Evolutionary conservation across 92 coral and sea anemone species (phyloP).

Genomic region (Galaxea fascicularis): DNA sequence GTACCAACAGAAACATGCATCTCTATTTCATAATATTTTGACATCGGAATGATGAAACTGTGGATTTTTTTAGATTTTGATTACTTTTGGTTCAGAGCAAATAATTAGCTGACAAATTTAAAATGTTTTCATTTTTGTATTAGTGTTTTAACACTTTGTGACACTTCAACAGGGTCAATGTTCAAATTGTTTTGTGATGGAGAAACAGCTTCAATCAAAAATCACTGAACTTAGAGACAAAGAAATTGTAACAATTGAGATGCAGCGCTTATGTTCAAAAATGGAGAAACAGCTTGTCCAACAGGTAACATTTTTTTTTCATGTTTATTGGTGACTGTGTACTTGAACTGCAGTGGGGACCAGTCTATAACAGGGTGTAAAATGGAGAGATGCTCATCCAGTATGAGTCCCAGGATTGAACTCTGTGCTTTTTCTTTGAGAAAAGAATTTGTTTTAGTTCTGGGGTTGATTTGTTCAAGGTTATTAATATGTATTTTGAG

Average conservation of each 20-base stretch:
- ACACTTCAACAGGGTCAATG: constrained; percentile 66
- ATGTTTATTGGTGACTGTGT: neutral
- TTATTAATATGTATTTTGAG: no score
- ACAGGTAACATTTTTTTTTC: constrained; percentile 64
- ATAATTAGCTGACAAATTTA: no score
- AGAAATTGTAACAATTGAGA: constrained; percentile 76
- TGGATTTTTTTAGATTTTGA: no score
- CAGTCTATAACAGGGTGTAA: neutral
- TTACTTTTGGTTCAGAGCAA: no score
- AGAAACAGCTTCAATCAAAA: constrained; percentile 87
- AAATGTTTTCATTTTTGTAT: no score
- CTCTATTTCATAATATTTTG: no score
- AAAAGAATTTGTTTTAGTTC: no score
- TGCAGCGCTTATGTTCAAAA: constrained; percentile 90
- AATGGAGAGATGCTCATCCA: neutral
- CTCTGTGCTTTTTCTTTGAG: no score
- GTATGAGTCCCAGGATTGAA: neutral
- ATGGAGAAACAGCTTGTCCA: constrained; percentile 95
- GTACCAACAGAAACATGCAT: constrained; percentile 26
- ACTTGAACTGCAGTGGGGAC: neutral
- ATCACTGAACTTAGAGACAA: constrained; percentile 77
- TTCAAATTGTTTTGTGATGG: constrained; percentile 82
- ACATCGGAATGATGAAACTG: no score
- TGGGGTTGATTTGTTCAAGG: no score
- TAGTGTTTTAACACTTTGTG: no score